Percentiles rank a stretch among this genome's conserved stretches.
phyloP scores from a whole-genome alignment of 1,140 invertebrate species.

The Aplysia californica region DNA sequence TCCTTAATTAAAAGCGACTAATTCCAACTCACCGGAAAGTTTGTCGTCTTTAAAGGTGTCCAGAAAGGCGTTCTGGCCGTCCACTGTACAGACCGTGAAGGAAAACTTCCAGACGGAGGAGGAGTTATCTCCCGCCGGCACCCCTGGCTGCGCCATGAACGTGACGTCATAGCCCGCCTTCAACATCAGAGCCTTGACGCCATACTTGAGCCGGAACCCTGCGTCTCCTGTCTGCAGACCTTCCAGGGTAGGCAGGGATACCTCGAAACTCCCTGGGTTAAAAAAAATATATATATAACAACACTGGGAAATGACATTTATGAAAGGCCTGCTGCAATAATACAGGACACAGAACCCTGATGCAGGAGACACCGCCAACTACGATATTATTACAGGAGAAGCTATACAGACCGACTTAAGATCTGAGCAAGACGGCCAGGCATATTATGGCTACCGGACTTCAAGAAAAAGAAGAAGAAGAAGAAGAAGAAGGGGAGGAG shows the following conservation, averaged over 20 bases:
- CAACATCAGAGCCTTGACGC: not conserved
- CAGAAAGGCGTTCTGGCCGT: conserved; percentile 19
- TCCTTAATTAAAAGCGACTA: too few relatives aligned
- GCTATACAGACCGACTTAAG: too few relatives aligned
- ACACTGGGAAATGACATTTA: too few relatives aligned
- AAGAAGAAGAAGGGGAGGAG: too few relatives aligned
- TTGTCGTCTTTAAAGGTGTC: conserved; percentile 2
- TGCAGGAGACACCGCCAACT: too few relatives aligned
- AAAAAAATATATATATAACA: not conserved
- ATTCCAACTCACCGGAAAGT: conserved; percentile 20
- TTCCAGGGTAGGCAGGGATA: conserved; percentile 3
- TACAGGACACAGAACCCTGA: too few relatives aligned
- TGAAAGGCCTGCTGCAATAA: too few relatives aligned
- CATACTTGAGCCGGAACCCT: conserved; percentile 4
- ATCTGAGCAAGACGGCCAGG: too few relatives aligned
- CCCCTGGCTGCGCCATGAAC: conserved; percentile 17
- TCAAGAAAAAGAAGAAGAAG: too few relatives aligned
- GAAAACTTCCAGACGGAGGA: conserved; percentile 4
- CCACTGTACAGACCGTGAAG: not conserved
- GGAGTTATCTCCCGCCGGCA: not conserved
- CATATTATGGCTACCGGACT: too few relatives aligned
- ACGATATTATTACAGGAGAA: too few relatives aligned
- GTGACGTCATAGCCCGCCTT: not conserved
- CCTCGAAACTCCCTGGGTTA: conserved; percentile 12
- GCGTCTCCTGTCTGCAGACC: not conserved